Conservation (phyloP, 2,113 vertebrate species). For the Trematomus loennbergii region DNA sequence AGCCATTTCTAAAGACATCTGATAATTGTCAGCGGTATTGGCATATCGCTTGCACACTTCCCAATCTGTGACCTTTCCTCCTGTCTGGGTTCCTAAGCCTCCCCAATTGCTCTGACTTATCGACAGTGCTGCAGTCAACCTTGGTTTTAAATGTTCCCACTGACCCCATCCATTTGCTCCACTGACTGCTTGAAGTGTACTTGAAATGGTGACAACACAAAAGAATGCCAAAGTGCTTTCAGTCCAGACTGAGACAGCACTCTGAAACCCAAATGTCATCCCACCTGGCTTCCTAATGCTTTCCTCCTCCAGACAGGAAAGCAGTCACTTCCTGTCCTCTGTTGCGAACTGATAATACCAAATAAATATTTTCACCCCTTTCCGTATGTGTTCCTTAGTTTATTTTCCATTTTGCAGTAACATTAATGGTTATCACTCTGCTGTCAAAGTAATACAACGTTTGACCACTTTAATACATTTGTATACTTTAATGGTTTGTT, state of each 20-base stretch:
- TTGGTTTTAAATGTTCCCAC: conserved; percentile 16
- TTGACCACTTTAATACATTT: not conserved
- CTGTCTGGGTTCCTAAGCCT: conserved; percentile 15
- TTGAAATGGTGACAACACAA: conserved; percentile 29
- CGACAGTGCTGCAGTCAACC: conserved; percentile 22
- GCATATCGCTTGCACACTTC: conserved; percentile 8
- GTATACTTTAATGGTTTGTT: not conserved
- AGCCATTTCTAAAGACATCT: not conserved
- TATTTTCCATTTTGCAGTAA: conserved; percentile 6
- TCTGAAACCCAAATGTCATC: conserved; percentile 52
- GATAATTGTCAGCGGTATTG: not conserved
- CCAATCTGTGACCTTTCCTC: conserved; percentile 1
- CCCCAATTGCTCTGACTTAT: conserved; percentile 10
- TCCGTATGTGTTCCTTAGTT: not conserved
- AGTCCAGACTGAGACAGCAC: conserved; percentile 31
- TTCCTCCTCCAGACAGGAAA: conserved; percentile 28
- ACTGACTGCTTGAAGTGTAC: conserved; percentile 25
- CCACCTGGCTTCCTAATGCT: conserved; percentile 47
- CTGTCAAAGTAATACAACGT: not conserved
- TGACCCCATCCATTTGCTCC: conserved; percentile 17
- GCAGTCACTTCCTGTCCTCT: not conserved
- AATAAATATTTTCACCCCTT: not conserved
- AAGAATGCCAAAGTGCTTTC: conserved; percentile 33
- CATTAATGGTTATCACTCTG: not conserved
- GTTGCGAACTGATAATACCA: conserved; percentile 1